Evolutionary conservation across 1,140 invertebrate species (phyloP).

Genomic region (Drosophila micromelanica): DNA sequence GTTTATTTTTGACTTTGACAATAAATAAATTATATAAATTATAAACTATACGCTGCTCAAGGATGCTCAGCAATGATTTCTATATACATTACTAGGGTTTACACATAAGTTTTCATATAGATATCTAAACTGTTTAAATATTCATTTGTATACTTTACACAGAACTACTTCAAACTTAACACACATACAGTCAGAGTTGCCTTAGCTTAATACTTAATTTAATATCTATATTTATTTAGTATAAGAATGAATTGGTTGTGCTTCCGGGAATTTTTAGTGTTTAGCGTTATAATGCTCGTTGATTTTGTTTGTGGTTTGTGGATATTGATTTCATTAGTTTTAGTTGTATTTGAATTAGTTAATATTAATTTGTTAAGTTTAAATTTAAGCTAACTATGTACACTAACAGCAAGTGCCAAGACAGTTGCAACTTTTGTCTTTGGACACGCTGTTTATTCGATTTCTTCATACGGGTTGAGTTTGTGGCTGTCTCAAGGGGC

Average conservation of each 20-base stretch:
- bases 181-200: slow-evolving; percentile 61
- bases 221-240: slow-evolving; percentile 18
- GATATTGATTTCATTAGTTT: neutral
- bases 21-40: slow-evolving; percentile 2
- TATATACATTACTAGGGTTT: slow-evolving; percentile 28
- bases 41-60: neutral
- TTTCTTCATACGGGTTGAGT: slow-evolving; percentile 46
- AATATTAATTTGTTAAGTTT: slow-evolving; percentile 11
- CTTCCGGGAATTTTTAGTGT: slow-evolving; percentile 22
- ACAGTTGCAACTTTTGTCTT: neutral
- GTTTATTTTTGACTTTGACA: slow-evolving; percentile 4
- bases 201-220: slow-evolving; percentile 44
- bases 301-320: slow-evolving; percentile 11
- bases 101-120: neutral
- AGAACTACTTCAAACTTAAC: slow-evolving; percentile 65
- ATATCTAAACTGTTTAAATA: slow-evolving; percentile 27
- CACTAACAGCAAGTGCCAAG: slow-evolving; percentile 42
- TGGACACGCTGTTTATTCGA: slow-evolving; percentile 20
- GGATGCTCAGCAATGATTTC: slow-evolving; percentile 1
- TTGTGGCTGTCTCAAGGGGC: slow-evolving; percentile 5
- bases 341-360: slow-evolving; percentile 8
- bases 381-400: slow-evolving; percentile 45
- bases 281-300: slow-evolving; percentile 10
- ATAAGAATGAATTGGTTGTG: slow-evolving; percentile 36
- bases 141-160: slow-evolving; percentile 29